phyloP scores from a whole-genome alignment of 2,888 invertebrate species.

The Elgonia sp. region DNA sequence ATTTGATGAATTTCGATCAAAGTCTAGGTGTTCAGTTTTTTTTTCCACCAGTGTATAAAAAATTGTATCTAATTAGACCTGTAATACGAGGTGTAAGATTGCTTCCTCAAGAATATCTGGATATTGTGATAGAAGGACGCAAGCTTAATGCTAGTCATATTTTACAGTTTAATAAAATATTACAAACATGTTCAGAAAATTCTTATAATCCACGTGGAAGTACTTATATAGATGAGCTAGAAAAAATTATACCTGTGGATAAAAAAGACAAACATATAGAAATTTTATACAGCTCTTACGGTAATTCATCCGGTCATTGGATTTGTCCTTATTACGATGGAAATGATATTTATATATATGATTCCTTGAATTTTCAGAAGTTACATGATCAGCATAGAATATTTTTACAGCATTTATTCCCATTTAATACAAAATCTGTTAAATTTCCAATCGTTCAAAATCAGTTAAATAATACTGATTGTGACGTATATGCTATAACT shows the following conservation, averaged over 20 bases:
- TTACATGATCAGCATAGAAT: constrained; percentile 33
- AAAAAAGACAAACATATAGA: constrained; percentile 43
- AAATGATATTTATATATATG: constrained; percentile 41
- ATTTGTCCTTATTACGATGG: constrained; percentile 44
- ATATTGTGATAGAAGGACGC: not conserved
- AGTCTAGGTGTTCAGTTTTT: too few relatives aligned
- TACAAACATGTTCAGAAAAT: constrained; percentile 9
- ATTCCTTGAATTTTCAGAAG: constrained; percentile 47
- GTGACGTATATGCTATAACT: constrained; percentile 42
- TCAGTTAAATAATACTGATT: constrained; percentile 40
- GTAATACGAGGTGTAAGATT: constrained; percentile 1
- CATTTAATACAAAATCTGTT: constrained; percentile 14
- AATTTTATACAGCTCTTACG: constrained; percentile 33
- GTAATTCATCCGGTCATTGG: constrained; percentile 17
- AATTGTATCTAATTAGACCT: too few relatives aligned
- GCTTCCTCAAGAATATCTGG: not conserved
- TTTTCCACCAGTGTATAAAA: too few relatives aligned
- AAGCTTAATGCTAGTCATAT: constrained; percentile 23
- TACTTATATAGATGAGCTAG: constrained; percentile 5
- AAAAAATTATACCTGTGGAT: constrained; percentile 36
- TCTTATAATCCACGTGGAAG: constrained; percentile 30
- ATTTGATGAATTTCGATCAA: too few relatives aligned
- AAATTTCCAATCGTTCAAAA: constrained; percentile 33
- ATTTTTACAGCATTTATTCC: constrained; percentile 32
- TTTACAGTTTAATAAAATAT: constrained; percentile 25